Evolutionary conservation across 2,113 vertebrate genomes (phyloP), one percentile per base, ranked within the genome.

Genomic region (Anguilla rostrata): DNA sequence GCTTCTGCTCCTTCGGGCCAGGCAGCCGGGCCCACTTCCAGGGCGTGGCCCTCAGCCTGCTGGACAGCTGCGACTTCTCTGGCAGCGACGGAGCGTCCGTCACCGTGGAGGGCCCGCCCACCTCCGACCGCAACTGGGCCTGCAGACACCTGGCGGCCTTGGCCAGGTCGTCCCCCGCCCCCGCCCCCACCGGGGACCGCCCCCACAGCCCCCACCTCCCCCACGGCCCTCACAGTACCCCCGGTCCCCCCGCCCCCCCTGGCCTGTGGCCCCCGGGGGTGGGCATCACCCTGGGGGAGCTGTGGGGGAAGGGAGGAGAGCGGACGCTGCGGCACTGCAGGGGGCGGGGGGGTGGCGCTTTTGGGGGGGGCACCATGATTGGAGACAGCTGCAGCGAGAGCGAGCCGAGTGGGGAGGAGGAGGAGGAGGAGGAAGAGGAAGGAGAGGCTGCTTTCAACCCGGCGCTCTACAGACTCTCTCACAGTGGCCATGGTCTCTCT

Each of bases 11-110:
- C 86, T 98, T 98, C 91, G 97, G 93, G 57, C 97, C 97, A 85
- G 96, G 96, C 81, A 97, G 97, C 92, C 94, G 94, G 2, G 94
- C 96, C 85, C 95, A 96, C 89, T 91, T 98, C 86, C 93, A 96
- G 84, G 96, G 95, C 0, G 95, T 98, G 39, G 94, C 96, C 18
- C 93, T 97, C 60, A 97, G 97, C 79, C 57, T 98, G 41, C 90
- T 98, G 92, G 97, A 97, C 94, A 97, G 95, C 92, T 98, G 97
- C 56, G 98, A 98, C 87, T 98, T 99, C 88, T 94, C 95, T 0
- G 95, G 96, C 84, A 98, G 97, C 0, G 97, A 98, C 90, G 95
- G 95, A 0, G 96, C 96, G 20, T 97, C 96, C 0, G 96, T 98
- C 81, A 98, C 96, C 0, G 93, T 98, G 6, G 97, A 98, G 91